Evolutionary conservation across 2,888 invertebrate species (phyloP), one percentile per base, ranked within the genome.

Genomic region (Drosophila quasianomalipes): DNA sequence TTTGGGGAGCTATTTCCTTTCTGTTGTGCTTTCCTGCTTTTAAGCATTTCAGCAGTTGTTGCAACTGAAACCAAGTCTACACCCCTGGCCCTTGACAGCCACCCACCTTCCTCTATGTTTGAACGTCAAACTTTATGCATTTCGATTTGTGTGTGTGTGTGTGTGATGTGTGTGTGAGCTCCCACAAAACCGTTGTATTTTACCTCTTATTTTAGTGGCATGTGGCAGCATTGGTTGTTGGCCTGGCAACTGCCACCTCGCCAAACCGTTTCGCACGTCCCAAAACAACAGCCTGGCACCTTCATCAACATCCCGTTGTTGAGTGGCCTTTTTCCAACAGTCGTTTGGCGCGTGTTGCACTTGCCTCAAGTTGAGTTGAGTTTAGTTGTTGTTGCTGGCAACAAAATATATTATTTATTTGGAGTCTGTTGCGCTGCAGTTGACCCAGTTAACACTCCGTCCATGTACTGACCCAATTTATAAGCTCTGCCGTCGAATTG

Each of bases 21-120:
- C 12, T 52, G 70, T 41, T 70, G 72, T 59, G 59, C 57, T 81
- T 84, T 80, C 72, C 83, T 83, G 83, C 83, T 74, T 85, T 85
- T 83, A 79, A 79, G 76, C 83, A 85, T 85, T 85, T 79, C 83
- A 89, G 81, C 89, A 89, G 79, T 85, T 85, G 86, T 81, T 79
- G 83, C 86, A 73, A 85, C 58, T 77, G 74, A 71, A 35, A 60
- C 68, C 41, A 41, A 14, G 22, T 31, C 51, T 51, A 5, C 47
- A 7, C 44, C 35, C 19, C 22, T 53, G 44, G 39, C 35, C 3
- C 39, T 57, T 57, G 39, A 26, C 30, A 33, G 39, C 33, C 68
- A 19, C 60, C 60, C 16, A 28, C 59, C 19, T 16, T 19, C 19
- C 41, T 12, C 58, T 33, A 26, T 59, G 41, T 73, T 77, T 44